Evolutionary conservation across 2,113 vertebrate genomes (phyloP).

Genomic region (Ellobius talpinus): DNA sequence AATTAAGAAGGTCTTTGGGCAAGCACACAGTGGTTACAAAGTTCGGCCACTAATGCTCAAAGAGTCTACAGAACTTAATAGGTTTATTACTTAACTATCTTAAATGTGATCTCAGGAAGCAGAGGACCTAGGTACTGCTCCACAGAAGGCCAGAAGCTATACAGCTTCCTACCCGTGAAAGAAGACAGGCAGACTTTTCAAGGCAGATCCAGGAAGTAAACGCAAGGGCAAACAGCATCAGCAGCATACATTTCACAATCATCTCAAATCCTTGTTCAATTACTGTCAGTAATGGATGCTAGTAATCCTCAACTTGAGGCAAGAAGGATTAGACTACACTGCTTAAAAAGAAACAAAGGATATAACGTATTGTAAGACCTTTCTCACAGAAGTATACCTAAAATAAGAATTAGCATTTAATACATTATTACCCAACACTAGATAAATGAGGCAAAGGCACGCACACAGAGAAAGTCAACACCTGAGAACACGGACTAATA

Average conservation of each 20-base stretch:
- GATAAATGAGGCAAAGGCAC: background rate
- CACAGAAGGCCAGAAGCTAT: constrained; percentile 44
- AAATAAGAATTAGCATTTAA: background rate
- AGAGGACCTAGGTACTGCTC: background rate
- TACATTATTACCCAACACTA: background rate
- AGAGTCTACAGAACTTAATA: background rate
- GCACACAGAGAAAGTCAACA: background rate
- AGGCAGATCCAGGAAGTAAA: constrained; percentile 40
- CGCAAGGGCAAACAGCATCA: background rate
- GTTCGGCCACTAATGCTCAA: background rate
- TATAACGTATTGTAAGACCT: background rate
- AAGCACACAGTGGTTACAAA: background rate
- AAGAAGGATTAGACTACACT: constrained; percentile 6
- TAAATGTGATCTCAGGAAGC: background rate
- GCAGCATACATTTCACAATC: background rate
- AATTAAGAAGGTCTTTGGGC: background rate
- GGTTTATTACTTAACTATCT: background rate
- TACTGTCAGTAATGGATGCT: background rate
- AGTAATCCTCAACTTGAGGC: background rate
- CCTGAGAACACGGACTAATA: background rate
- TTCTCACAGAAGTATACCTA: background rate
- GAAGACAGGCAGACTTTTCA: background rate
- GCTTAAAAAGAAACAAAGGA: constrained; percentile 37
- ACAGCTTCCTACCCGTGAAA: background rate
- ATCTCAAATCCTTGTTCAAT: background rate